Base-by-base conservation (phyloP, 2,797 vertebrate genomes). In the Glossophaga mutica region DNA sequence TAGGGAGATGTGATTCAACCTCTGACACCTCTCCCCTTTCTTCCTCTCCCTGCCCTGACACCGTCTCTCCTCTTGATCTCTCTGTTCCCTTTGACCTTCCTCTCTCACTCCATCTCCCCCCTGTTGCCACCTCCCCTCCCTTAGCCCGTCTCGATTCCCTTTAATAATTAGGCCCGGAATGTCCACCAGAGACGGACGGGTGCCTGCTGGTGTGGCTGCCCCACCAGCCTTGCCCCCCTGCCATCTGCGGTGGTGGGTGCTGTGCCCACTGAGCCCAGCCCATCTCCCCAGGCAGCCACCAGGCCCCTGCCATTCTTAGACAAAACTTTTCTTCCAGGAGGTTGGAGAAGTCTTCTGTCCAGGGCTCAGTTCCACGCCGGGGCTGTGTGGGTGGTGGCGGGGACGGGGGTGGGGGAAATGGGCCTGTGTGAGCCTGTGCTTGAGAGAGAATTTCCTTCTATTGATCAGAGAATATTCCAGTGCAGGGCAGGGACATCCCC, bases 361-460 rank as follows among this genome's bases (percentile, higher is more conserved):
- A 46, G 50, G n/a, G 46, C 90, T 85, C 67, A 32, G 15, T 88
- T 94, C 88, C 62, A 79, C 65, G 85, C 79, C 74, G 48, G 48
- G 19, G 9, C 9, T 55, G 0, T 73, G 55, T 57, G 71, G 83
- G 29, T 19, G n/a, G 62, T 22, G 55, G 29, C 26, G 57, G 52
- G 77, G 11, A n/a, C n/a, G n/a, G n/a, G 8, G 50, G 71, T 9
- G 5, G 19, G 34, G 42, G 89, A 55, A 50, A 55, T 34, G 70
- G 76, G 42, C 65, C n/a, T 19, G 0, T 29, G 55, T 96, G 90
- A 79, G 74, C 37, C 73, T 95, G 65, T 52, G 6, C 70, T 87
- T 88, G 46, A 90, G 83, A 94, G 93, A 95, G 92, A 94, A 96
- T 94, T 97, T 97, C 94, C 92, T 96, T 86, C 91, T 96, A 52